These are phyloP conservation scores for Chrysina gloriosa DNA, from an alignment of 2,888 invertebrate genomes.

Conservation along the genomic window DNA sequence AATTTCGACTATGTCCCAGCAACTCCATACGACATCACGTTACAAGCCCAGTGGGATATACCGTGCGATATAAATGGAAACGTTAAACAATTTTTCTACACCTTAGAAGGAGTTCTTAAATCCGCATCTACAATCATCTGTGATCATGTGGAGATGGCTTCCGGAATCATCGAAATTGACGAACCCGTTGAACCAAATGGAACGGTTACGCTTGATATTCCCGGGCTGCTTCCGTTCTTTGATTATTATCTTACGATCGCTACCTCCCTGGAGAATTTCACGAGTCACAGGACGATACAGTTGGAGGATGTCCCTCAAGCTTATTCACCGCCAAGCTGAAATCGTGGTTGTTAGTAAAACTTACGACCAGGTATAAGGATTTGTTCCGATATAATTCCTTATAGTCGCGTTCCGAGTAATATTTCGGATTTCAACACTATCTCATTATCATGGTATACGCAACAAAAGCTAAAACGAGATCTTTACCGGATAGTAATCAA, in stretches of 20 bases:
- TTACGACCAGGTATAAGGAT: too few relatives aligned
- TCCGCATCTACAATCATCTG: not conserved
- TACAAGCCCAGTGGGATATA: not conserved
- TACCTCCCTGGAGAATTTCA: not conserved
- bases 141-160: not conserved
- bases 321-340: not conserved
- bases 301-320: not conserved
- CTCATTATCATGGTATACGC: too few relatives aligned
- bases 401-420: too few relatives aligned
- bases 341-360: too few relatives aligned
- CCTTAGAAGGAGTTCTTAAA: not conserved
- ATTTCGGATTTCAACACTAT: too few relatives aligned
- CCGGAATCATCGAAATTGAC: not conserved
- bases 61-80: conserved; percentile 1
- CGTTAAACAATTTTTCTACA: not conserved
- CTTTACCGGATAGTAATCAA: too few relatives aligned
- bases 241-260: not conserved
- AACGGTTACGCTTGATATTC: not conserved
- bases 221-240: not conserved
- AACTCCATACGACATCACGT: not conserved
- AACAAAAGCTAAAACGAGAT: too few relatives aligned
- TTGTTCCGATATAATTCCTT: too few relatives aligned
- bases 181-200: not conserved
- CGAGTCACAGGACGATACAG: not conserved
- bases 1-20: not conserved